Evolutionary conservation across 2,797 vertebrate genomes (phyloP), one percentile per base, ranked within the genome.

Genomic region (Danio kyathit): DNA sequence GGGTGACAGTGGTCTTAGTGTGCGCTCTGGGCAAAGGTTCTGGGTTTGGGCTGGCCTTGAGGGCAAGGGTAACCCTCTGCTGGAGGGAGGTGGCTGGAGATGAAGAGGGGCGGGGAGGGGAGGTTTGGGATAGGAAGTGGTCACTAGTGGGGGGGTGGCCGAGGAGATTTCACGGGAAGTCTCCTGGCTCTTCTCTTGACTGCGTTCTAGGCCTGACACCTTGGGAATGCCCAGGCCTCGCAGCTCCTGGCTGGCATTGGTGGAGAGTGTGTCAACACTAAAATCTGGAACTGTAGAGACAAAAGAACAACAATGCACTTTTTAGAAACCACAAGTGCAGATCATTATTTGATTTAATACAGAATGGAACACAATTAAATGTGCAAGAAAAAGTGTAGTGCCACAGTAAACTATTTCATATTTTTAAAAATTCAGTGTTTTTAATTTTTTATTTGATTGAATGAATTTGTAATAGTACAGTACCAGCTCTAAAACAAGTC

Each of bases 151-250:
- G 0, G 91, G 71, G 0, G 78, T 80, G 41, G 69, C 59, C 11
- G 19, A 57, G 43, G 90, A 91, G 0, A 91, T 87, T 74, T 97
- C 96, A 89, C 94, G 95, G 88, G 93, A 94, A 88, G 93, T 94
- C 89, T 98, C 97, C 92, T 96, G 95, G 91, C 96, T 99, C 91
- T 95, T 96, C 93, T 99, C 97, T 92, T 98, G 97, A 86, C 97
- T 99, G 87, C 97, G 94, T 92, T 98, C 97, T 98, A 99, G 92
- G 92, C 97, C 97, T 83, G 97, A 99, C 89, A 99, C 96, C 94
- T 97, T 96, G 74, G 95, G 94, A 91, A 95, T 91, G 88, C 94
- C 95, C 9, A 94, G 94, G 89, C 95, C 94, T 80, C 90, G 89
- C 83, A 94, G 94, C 93, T 96, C 96, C 92, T 95, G 95, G 94